Evolutionary conservation across 2,797 vertebrate species (phyloP).

Genomic region (Botia almorhae): DNA sequence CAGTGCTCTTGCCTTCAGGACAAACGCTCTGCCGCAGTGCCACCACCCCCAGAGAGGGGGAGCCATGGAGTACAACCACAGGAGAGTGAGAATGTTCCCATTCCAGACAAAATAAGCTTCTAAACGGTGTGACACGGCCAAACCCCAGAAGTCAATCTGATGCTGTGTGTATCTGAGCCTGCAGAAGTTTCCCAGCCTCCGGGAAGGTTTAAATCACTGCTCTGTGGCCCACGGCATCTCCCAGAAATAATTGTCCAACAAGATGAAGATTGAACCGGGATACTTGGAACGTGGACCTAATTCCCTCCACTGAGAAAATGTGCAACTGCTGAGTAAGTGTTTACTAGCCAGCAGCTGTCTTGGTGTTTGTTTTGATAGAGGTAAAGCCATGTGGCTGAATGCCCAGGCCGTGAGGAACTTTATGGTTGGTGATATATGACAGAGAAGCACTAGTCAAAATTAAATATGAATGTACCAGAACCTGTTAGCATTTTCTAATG

Average conservation of each 20-base stretch:
- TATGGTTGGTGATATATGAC: not conserved
- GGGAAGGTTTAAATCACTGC: constrained; percentile 34
- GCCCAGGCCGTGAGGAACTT: not conserved
- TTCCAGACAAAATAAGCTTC: constrained; percentile 30
- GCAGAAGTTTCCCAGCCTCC: constrained; percentile 23
- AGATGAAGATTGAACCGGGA: constrained; percentile 30
- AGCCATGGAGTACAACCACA: not conserved
- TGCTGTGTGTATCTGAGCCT: constrained; percentile 13
- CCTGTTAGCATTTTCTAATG: not conserved
- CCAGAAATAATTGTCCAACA: constrained; percentile 33
- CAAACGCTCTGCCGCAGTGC: constrained; percentile 24
- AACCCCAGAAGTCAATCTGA: constrained; percentile 29
- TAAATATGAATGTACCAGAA: constrained; percentile 17
- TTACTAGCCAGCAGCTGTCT: constrained; percentile 38
- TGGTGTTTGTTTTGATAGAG: constrained; percentile 30
- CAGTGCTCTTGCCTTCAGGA: constrained; percentile 27
- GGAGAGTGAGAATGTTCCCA: not conserved
- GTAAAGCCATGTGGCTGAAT: constrained; percentile 3
- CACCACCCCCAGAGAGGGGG: not conserved
- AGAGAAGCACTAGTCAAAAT: not conserved
- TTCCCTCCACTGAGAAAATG: constrained; percentile 27
- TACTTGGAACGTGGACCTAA: constrained; percentile 7
- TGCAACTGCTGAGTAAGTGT: constrained; percentile 39
- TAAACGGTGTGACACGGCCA: constrained; percentile 22
- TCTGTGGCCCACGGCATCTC: constrained; percentile 24